Percentiles rank a stretch among this genome's conserved stretches.
phyloP scores from a whole-genome alignment of 2,113 vertebrate species.

The Hemibagrus wyckioides region DNA sequence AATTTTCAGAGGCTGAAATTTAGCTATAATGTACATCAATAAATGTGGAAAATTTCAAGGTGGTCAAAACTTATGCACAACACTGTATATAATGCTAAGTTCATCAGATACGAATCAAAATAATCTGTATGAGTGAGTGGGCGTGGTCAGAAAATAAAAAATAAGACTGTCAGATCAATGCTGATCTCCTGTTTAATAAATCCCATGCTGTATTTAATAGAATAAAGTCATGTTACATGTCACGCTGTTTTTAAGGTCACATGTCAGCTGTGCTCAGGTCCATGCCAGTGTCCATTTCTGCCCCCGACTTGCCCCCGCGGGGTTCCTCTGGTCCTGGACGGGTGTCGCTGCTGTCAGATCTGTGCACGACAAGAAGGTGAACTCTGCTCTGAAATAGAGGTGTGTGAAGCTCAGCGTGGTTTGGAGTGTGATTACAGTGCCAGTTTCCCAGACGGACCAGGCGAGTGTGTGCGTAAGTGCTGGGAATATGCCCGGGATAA shows the following conservation, averaged over 20 bases:
- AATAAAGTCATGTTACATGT: not conserved
- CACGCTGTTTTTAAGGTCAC: constrained; percentile 70
- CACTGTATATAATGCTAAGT: not conserved
- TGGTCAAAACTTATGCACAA: not conserved
- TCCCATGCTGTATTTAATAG: not conserved
- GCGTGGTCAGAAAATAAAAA: too few relatives aligned
- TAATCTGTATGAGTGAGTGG: not conserved
- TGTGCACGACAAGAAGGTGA: constrained; percentile 85
- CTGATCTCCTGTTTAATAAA: not conserved
- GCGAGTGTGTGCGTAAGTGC: constrained; percentile 88
- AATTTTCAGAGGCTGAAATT: not conserved
- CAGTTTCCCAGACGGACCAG: constrained; percentile 66
- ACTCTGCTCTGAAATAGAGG: constrained; percentile 74
- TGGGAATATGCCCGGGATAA: not conserved
- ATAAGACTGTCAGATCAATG: not conserved
- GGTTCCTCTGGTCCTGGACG: constrained; percentile 80
- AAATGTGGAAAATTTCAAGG: not conserved
- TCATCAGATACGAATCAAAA: not conserved
- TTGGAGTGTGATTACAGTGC: constrained; percentile 83
- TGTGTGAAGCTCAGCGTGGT: constrained; percentile 81
- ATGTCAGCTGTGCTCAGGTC: constrained; percentile 79
- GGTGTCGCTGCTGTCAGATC: constrained; percentile 86
- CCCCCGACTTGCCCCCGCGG: constrained; percentile 76
- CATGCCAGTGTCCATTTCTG: constrained; percentile 80
- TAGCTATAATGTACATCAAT: not conserved